Evolutionary conservation across 2,797 vertebrate genomes (phyloP).

Genomic region (Gouania willdenowi): DNA sequence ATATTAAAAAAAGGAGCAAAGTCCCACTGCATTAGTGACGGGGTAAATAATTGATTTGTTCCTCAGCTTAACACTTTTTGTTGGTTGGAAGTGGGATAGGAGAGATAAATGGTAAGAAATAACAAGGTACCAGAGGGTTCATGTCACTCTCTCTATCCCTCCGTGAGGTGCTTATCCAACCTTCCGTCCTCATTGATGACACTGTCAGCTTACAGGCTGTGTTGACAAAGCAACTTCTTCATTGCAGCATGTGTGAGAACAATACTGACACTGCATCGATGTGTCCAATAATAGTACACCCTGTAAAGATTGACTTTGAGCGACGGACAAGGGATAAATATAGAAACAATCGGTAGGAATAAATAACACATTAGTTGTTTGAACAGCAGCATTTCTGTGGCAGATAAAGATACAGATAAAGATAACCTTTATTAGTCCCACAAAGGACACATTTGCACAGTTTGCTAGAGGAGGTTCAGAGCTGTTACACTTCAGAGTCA

Average conservation of each 20-base stretch:
- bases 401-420: no score
- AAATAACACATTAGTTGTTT: neutral
- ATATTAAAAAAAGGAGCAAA: constrained; percentile 47
- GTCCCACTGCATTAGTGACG: neutral
- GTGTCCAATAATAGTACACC: constrained; percentile 19
- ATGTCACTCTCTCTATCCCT: constrained; percentile 37
- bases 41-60: constrained; percentile 39
- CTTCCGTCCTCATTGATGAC: constrained; percentile 26
- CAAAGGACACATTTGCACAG: no score
- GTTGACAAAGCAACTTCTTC: constrained; percentile 61
- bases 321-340: neutral
- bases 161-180: constrained; percentile 23
- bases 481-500: no score
- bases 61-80: constrained; percentile 38
- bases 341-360: neutral
- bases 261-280: constrained; percentile 34
- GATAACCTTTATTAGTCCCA: no score
- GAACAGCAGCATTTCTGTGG: no score
- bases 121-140: constrained; percentile 14
- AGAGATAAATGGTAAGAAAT: constrained; percentile 20
- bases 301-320: constrained; percentile 23
- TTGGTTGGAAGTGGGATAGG: constrained; percentile 25
- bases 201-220: constrained; percentile 52
- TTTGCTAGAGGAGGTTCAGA: no score
- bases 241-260: constrained; percentile 38